Conservation (phyloP, 1,140 invertebrate species). For the Monochamus saltuarius region DNA sequence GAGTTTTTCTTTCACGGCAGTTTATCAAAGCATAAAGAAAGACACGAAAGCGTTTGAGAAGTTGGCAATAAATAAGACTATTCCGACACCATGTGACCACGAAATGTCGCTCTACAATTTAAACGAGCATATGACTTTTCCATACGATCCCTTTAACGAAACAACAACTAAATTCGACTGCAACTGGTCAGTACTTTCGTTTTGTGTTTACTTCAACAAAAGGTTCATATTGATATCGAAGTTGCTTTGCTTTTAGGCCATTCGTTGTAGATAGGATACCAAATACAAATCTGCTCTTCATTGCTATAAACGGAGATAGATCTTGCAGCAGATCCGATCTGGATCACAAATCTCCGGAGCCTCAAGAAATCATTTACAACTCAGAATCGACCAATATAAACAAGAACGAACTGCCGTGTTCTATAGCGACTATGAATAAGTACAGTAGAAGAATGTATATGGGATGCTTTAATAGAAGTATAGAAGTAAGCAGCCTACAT, state of each 20-base stretch:
- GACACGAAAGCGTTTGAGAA: conserved; percentile 45
- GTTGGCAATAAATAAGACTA: conserved; percentile 56
- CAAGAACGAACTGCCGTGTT: conserved; percentile 44
- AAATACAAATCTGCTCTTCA: conserved; percentile 58
- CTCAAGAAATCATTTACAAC: conserved; percentile 37
- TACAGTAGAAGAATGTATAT: conserved; percentile 45
- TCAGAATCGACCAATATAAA: conserved; percentile 13
- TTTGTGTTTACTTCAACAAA: background rate
- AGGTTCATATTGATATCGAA: background rate
- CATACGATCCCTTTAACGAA: conserved; percentile 24
- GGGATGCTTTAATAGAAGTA: conserved; percentile 53
- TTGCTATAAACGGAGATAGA: background rate
- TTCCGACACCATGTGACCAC: conserved; percentile 76
- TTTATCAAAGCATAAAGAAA: conserved; percentile 35
- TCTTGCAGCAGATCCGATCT: background rate
- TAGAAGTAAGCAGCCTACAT: conserved; percentile 48
- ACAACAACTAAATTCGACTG: conserved; percentile 34
- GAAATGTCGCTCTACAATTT: conserved; percentile 56
- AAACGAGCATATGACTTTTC: conserved; percentile 28
- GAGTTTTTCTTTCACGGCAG: background rate
- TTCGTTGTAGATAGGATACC: conserved; percentile 81
- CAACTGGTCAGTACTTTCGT: conserved; percentile 33
- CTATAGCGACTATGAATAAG: conserved; percentile 48
- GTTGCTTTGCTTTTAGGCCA: conserved; percentile 56
- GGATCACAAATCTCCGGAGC: conserved; percentile 11